Base-by-base conservation (phyloP, 2,888 invertebrate genomes). In the Clostera curtula region DNA sequence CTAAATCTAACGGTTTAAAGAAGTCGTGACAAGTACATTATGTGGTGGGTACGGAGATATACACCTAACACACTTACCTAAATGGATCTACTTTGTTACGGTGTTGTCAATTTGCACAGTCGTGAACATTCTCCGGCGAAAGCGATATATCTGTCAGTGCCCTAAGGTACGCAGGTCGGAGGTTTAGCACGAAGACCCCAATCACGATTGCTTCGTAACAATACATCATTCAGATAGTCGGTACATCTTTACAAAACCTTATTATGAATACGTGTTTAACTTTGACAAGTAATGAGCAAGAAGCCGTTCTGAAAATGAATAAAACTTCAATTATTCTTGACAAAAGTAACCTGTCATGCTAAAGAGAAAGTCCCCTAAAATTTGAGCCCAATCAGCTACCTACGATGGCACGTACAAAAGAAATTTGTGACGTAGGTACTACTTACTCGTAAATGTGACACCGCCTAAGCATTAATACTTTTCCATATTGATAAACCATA, bases 361-460 rank as follows among this genome's bases (percentile, higher is more conserved):
- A 35, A 44, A 54, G 60, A 63, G 71, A 70, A 67, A 68, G 71
- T 66, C 44, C 50, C 43, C 49, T 55, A 52, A 56, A 46, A 46
- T 29, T 19, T 25, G 44, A 46, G 36, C 38, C 37, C 55, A 56
- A 60, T 62, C 59, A 47, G 51, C 50, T 54, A 50, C 55, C 60
- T 63, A 63, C 56, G 51, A 55, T 65, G 66, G 68, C 71, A 71
- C 71, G 72, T 68, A 56, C 58, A 32, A 47, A 57, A 60, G 49
- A 49, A 52, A 59, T 64, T 58, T 49, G 43, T 47, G 46, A 50
- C 45, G 46, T 39, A n/a, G n/a, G n/a, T n/a, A n/a, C n/a, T n/a
- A 34, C 43, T 44, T 36, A 44, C 37, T 42, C 40, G 48, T 53
- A 53, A 40, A 53, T 49, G 42, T 42, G 41, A 40, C 47, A 47